Conservation (phyloP, 2,888 invertebrate species). For the Drosophila fungiperda region DNA sequence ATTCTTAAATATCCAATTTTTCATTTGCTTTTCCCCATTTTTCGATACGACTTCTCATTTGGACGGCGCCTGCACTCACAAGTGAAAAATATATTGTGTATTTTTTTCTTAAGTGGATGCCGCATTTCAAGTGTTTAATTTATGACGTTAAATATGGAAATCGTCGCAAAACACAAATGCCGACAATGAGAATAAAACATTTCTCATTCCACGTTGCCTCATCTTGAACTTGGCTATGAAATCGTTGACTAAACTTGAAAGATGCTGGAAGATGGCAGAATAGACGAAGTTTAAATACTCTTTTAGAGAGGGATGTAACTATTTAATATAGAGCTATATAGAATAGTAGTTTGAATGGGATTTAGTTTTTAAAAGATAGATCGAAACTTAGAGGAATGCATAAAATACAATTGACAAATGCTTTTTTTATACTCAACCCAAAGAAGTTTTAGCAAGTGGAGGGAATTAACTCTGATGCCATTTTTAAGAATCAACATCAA, state of each 20-base stretch:
- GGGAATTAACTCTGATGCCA: background rate
- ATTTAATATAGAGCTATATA: background rate
- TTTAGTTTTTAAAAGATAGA: background rate
- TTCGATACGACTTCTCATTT: background rate
- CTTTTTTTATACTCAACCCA: background rate
- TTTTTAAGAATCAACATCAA: background rate
- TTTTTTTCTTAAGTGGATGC: constrained; percentile 48
- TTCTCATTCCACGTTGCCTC: constrained; percentile 46
- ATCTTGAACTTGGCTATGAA: constrained; percentile 49
- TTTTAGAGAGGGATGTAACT: background rate
- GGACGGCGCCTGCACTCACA: constrained; percentile 30
- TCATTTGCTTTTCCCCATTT: background rate
- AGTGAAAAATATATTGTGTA: constrained; percentile 20
- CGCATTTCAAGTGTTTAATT: constrained; percentile 71
- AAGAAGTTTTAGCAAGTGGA: background rate
- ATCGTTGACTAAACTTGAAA: constrained; percentile 26
- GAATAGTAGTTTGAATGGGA: background rate
- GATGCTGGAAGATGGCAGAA: background rate
- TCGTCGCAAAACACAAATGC: constrained; percentile 65
- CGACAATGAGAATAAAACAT: constrained; percentile 67
- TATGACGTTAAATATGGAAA: constrained; percentile 75
- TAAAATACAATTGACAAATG: background rate
- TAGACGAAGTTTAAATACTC: background rate
- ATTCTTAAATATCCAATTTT: constrained; percentile 41
- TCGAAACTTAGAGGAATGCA: background rate